Evolutionary conservation across 2,888 invertebrate species (phyloP).

Genomic region (Allygus modestus): DNA sequence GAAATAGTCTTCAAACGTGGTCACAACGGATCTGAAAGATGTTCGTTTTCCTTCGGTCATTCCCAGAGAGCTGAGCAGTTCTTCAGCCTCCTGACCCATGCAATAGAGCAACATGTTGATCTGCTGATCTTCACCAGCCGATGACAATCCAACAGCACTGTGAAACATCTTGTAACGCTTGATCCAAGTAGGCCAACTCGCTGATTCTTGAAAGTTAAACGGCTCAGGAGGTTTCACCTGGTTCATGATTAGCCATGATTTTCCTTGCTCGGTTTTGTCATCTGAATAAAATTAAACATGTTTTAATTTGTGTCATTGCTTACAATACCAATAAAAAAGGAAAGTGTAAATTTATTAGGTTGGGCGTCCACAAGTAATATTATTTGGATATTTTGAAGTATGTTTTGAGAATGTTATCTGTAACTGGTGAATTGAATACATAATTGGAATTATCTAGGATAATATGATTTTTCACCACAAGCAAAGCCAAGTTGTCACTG

Average conservation of each 20-base stretch:
- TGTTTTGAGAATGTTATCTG: no score
- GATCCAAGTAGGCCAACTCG: background rate
- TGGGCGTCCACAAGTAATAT: no score
- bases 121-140: background rate
- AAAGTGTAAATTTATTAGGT: no score
- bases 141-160: background rate
- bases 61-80: background rate
- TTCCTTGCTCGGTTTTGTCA: background rate
- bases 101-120: slow-evolving; percentile 2
- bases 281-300: background rate
- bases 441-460: no score
- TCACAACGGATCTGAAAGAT: background rate
- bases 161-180: slow-evolving; percentile 29
- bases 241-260: background rate
- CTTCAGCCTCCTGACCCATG: background rate
- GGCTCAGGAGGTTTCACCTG: slow-evolving; percentile 1
- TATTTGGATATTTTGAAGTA: no score
- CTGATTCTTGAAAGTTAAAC: background rate
- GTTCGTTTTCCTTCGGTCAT: background rate
- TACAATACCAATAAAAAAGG: no score
- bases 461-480: no score
- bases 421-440: no score
- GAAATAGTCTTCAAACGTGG: slow-evolving; percentile 1
- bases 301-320: no score
- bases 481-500: no score